Evolutionary conservation across 1,140 invertebrate species (phyloP).

Genomic region (Drosophila navojoa): DNA sequence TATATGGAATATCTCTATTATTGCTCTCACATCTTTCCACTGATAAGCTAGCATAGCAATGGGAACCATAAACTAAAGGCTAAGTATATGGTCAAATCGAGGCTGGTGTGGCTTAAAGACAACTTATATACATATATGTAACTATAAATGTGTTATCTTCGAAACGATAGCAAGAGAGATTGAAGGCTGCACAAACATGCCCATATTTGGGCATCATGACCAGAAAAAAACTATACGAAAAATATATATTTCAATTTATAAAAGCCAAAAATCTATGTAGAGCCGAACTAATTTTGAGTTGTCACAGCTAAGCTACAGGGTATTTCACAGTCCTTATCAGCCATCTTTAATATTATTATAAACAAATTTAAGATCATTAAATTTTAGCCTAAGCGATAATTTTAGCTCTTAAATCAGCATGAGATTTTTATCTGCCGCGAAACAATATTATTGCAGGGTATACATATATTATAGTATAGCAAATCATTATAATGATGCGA

Average conservation of each 20-base stretch:
- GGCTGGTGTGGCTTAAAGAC: no score
- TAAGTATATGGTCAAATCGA: not conserved
- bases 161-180: not conserved
- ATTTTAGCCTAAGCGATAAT: not conserved
- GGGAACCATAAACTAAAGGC: no score
- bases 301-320: not conserved
- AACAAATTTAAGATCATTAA: not conserved
- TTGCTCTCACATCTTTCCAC: no score
- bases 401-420: not conserved
- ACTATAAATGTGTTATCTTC: not conserved
- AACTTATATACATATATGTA: not conserved
- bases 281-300: no score
- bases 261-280: no score
- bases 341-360: not conserved
- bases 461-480: conserved; percentile 11
- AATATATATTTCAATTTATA: no score
- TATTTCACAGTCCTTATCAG: conserved; percentile 15
- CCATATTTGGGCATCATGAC: no score
- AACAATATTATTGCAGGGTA: conserved; percentile 2
- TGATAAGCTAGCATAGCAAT: no score
- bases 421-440: not conserved
- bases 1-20: no score
- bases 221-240: no score
- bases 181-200: no score
- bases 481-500: conserved; percentile 31